Evolutionary conservation across 2,888 invertebrate genomes (phyloP).

Genomic region (Oligia latruncula): DNA sequence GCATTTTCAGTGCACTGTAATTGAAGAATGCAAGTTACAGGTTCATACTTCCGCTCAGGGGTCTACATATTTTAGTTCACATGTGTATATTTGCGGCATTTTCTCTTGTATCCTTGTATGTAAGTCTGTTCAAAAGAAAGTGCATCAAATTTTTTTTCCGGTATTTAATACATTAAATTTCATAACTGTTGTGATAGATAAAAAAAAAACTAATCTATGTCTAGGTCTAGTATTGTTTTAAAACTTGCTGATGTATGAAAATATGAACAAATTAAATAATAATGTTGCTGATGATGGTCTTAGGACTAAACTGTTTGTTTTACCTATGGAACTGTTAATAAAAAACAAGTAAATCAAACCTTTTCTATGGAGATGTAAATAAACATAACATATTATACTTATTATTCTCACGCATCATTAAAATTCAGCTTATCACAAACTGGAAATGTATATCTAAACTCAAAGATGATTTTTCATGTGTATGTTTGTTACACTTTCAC

Average conservation of each 20-base stretch:
- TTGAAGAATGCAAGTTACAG: constrained; percentile 7
- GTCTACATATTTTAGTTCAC: neutral
- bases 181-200: too few species aligned
- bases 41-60: neutral
- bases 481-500: neutral
- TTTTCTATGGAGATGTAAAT: neutral
- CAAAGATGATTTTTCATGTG: neutral
- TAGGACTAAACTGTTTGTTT: neutral
- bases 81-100: neutral
- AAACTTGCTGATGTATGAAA: neutral
- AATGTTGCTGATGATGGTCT: neutral
- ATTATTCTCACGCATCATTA: neutral
- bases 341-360: neutral
- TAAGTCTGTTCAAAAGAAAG: neutral
- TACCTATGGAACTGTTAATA: neutral
- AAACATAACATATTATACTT: neutral
- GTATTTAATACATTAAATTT: neutral
- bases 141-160: neutral
- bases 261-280: neutral
- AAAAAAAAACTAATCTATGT: neutral
- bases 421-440: neutral
- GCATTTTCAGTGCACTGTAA: constrained; percentile 25
- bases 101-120: neutral
- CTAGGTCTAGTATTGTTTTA: neutral
- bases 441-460: neutral